A percentile compares a stretch with the other conserved stretches of the same genome.
Conservation (phyloP, 2,113 vertebrate species). For the Sebastes schlegelii region DNA sequence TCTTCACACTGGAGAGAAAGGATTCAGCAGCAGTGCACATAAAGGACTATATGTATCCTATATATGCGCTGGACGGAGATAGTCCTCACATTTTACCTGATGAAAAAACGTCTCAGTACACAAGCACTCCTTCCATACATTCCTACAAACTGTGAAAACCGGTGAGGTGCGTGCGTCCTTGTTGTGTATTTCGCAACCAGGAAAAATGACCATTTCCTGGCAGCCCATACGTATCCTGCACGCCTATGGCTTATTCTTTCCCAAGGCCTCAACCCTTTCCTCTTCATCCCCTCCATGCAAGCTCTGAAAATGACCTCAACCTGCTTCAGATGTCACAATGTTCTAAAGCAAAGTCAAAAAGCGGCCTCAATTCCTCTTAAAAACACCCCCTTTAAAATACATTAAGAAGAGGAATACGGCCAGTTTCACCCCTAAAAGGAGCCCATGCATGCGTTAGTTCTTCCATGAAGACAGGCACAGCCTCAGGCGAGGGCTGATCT, state of each 20-base stretch:
- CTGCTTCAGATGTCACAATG: constrained; percentile 7
- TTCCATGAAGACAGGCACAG: neutral
- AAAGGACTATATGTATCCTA: neutral
- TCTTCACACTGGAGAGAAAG: neutral
- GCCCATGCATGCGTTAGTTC: neutral
- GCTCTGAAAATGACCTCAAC: neutral
- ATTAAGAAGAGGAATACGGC: constrained; percentile 5
- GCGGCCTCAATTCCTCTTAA: neutral
- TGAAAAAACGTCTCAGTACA: neutral
- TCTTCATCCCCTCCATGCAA: neutral
- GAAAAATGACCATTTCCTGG: constrained; percentile 54
- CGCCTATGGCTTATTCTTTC: constrained; percentile 39
- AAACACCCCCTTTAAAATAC: constrained; percentile 13
- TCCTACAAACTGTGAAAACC: too few relatives aligned
- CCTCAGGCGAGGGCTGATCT: neutral
- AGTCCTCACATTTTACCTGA: neutral
- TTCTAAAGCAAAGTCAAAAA: constrained; percentile 16
- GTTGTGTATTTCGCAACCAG: constrained; percentile 19
- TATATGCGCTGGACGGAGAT: neutral
- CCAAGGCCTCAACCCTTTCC: constrained; percentile 56
- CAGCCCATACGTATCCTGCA: constrained; percentile 47
- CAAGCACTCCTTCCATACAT: neutral
- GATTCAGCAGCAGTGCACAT: neutral
- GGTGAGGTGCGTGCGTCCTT: constrained; percentile 26
- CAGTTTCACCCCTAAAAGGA: constrained; percentile 12